These are phyloP conservation scores for Ptychobarbus kaznakovi DNA, from an alignment of 2,797 vertebrate genomes.

Conservation along the genomic window DNA sequence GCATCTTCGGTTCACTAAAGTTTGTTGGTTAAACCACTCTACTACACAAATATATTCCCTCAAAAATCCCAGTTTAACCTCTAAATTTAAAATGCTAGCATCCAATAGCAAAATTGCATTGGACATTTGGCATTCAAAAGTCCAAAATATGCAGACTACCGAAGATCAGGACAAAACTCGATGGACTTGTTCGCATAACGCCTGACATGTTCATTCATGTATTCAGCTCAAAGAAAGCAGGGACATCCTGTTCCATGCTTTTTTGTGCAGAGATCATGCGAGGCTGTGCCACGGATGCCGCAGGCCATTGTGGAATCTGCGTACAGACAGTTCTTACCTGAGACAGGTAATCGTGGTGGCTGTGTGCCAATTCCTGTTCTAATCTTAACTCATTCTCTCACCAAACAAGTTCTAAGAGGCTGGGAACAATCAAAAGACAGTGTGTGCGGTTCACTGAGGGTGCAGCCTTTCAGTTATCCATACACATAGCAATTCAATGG, in stretches of 20 bases:
- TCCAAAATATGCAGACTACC: conserved; percentile 14
- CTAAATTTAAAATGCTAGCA: background rate
- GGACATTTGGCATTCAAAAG: background rate
- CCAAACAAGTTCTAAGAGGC: conserved; percentile 30
- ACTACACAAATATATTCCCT: background rate
- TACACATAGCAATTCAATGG: background rate
- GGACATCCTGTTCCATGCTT: conserved; percentile 37
- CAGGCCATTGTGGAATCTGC: conserved; percentile 21
- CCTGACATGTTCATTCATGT: conserved; percentile 41
- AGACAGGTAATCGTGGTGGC: conserved; percentile 39
- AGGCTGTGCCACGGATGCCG: background rate
- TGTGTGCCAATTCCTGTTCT: conserved; percentile 33
- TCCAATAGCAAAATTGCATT: background rate
- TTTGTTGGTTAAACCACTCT: background rate
- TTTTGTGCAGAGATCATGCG: conserved; percentile 24
- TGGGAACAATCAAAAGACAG: conserved; percentile 39
- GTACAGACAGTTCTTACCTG: conserved; percentile 50
- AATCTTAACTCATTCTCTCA: conserved; percentile 33
- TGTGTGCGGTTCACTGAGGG: background rate
- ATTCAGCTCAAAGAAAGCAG: conserved; percentile 1
- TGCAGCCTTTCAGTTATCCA: conserved; percentile 1
- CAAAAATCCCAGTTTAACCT: background rate
- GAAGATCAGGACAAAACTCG: background rate
- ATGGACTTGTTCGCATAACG: background rate
- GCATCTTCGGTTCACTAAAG: background rate